Conservation (phyloP, 2,113 vertebrate genomes). For the Ascaphus truei region DNA sequence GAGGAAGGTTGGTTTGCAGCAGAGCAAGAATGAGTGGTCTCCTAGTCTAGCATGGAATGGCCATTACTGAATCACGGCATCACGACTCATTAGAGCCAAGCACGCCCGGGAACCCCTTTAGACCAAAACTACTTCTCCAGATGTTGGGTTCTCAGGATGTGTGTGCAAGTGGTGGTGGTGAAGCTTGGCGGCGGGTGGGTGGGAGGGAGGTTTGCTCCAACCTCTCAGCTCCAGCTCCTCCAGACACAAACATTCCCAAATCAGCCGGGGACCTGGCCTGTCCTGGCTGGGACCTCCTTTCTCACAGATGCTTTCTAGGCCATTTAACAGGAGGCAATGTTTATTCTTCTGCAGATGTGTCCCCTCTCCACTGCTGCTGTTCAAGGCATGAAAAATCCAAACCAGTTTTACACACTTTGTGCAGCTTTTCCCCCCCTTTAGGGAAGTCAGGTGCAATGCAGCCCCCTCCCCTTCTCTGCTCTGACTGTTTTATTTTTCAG, state of each 20-base stretch:
- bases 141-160: slow-evolving; percentile 90
- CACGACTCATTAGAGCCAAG: slow-evolving; percentile 90
- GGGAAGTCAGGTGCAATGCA: neutral
- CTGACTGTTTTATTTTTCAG: too few species aligned
- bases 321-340: slow-evolving; percentile 75
- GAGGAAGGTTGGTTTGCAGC: neutral
- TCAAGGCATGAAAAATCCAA: slow-evolving; percentile 26
- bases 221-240: slow-evolving; percentile 52
- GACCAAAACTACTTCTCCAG: slow-evolving; percentile 86
- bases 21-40: slow-evolving; percentile 21
- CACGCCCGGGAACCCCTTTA: slow-evolving; percentile 70
- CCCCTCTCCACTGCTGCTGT: slow-evolving; percentile 31
- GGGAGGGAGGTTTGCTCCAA: slow-evolving; percentile 52
- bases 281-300: slow-evolving; percentile 53
- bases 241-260: slow-evolving; percentile 76
- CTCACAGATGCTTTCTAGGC: slow-evolving; percentile 68
- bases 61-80: slow-evolving; percentile 81
- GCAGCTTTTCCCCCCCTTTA: neutral
- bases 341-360: slow-evolving; percentile 75
- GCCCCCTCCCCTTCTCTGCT: neutral
- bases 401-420: slow-evolving; percentile 51
- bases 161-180: slow-evolving; percentile 43
- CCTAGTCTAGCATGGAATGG: slow-evolving; percentile 67
- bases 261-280: slow-evolving; percentile 43
- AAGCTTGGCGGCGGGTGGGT: too few species aligned